These are phyloP conservation scores for Phaethornis superciliosus DNA, from an alignment of 2,113 vertebrate species.

Conservation along the genomic window DNA sequence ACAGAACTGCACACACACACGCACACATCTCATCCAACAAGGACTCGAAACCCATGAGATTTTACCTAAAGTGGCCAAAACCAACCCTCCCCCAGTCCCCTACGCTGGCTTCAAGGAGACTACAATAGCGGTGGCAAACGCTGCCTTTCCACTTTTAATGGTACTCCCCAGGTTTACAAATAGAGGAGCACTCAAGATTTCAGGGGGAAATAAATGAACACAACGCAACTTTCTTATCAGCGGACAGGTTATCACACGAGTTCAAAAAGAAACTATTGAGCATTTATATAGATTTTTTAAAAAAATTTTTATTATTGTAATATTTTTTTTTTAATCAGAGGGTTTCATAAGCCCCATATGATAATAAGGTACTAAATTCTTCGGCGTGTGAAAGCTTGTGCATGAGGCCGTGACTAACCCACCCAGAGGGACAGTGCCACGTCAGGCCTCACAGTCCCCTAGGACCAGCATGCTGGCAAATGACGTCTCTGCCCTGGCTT, in stretches of 20 bases:
- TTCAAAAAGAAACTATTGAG: not conserved
- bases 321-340: not conserved
- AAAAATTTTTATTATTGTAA: too few relatives aligned
- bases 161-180: not conserved
- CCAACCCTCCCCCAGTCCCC: too few relatives aligned
- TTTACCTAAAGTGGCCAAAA: not conserved
- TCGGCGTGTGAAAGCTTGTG: too few relatives aligned
- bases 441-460: not conserved
- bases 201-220: not conserved
- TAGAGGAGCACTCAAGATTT: fast-evolving
- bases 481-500: too few relatives aligned
- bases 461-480: not conserved
- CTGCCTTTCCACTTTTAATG: not conserved
- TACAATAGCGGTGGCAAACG: not conserved
- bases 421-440: too few relatives aligned
- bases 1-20: not conserved
- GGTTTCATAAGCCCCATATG: not conserved
- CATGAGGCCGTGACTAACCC: too few relatives aligned
- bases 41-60: not conserved
- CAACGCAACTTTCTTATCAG: fast-evolving
- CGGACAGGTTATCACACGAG: not conserved
- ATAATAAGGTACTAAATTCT: not conserved
- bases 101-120: not conserved
- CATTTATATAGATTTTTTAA: too few relatives aligned
- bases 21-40: too few relatives aligned